Evolutionary conservation across 2,113 vertebrate genomes (phyloP).

Genomic region (Myotis davidii): DNA sequence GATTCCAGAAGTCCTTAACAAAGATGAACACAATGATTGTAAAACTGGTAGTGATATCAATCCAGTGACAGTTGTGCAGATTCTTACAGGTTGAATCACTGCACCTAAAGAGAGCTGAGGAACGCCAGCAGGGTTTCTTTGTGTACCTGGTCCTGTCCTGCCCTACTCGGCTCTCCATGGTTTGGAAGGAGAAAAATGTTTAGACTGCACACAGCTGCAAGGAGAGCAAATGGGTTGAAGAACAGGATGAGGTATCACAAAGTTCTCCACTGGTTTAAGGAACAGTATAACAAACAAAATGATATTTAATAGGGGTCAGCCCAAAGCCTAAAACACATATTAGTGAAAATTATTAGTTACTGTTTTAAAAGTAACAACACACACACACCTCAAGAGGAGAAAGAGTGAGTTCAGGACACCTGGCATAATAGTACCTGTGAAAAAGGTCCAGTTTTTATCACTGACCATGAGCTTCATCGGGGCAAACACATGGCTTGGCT

Average conservation of each 20-base stretch:
- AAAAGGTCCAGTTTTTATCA: neutral
- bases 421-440: neutral
- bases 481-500: neutral
- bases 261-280: neutral
- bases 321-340: neutral
- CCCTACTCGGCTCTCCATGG: neutral
- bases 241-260: neutral
- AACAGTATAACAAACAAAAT: neutral
- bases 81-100: neutral
- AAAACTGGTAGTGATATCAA: neutral
- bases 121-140: neutral
- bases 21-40: neutral
- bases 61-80: neutral
- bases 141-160: neutral
- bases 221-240: neutral
- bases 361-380: neutral
- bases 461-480: neutral
- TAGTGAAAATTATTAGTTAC: neutral
- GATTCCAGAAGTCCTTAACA: conserved; percentile 2
- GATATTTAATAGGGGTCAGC: neutral
- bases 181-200: neutral
- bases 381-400: neutral
- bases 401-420: neutral
- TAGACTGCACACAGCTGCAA: neutral
- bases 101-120: neutral